phyloP scores from a whole-genome alignment of 2,113 vertebrate species.

The Salvelinus sp. region DNA sequence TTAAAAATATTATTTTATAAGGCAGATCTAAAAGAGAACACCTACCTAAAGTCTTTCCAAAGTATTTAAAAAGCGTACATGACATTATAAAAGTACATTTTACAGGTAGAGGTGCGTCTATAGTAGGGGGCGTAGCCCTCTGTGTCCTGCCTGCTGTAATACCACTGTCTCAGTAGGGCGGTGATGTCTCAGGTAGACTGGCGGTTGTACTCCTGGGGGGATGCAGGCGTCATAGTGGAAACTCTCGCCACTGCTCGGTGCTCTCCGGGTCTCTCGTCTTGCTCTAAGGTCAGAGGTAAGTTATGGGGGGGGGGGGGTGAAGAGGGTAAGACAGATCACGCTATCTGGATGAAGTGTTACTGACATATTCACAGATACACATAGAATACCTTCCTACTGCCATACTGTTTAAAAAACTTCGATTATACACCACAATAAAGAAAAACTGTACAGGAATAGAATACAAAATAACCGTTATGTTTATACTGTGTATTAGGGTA shows the following conservation, averaged over 20 bases:
- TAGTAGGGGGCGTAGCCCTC: neutral
- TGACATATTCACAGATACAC: neutral
- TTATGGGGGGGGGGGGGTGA: neutral
- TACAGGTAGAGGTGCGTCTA: neutral
- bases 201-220: conserved; percentile 78
- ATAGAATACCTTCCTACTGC: neutral
- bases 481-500: no score
- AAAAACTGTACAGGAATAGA: no score
- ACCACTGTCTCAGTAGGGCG: neutral
- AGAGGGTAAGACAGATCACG: neutral
- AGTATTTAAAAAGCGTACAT: no score
- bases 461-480: no score
- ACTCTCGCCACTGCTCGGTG: conserved; percentile 82
- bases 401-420: no score
- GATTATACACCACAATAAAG: neutral
- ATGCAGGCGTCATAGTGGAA: conserved; percentile 80
- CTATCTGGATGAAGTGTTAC: neutral
- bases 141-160: conserved; percentile 1
- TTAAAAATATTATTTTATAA: neutral
- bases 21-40: no score
- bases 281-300: conserved; percentile 66
- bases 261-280: conserved; percentile 79
- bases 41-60: neutral
- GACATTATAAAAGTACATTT: neutral
- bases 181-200: conserved; percentile 60